A percentile compares a stretch with the other conserved stretches of the same genome.
phyloP scores from a whole-genome alignment of 2,113 vertebrate genomes.

The Ploceus nigricollis region DNA sequence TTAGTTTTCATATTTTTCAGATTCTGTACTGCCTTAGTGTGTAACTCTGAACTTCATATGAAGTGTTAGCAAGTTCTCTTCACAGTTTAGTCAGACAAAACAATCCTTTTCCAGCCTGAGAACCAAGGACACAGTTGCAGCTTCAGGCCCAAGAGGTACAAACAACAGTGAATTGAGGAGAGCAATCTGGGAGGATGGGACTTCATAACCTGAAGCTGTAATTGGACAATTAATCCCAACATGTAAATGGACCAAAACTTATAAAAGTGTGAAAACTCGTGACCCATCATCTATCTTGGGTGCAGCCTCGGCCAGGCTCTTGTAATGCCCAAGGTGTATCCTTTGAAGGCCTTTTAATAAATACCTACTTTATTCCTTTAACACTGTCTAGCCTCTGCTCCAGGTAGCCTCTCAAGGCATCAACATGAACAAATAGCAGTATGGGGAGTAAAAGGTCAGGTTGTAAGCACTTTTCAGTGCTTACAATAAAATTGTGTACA shows the following conservation, averaged over 20 bases:
- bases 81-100: neutral
- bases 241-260: neutral
- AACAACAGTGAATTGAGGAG: neutral
- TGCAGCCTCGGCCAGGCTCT: fast-evolving
- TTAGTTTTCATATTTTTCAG: neutral
- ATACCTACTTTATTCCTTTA: neutral
- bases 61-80: neutral
- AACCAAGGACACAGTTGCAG: neutral
- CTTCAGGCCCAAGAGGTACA: neutral
- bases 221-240: neutral
- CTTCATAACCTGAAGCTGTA: neutral
- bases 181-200: neutral
- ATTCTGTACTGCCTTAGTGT: neutral
- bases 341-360: neutral
- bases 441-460: neutral
- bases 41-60: neutral
- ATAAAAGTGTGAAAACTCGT: neutral
- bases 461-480: neutral
- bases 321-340: neutral
- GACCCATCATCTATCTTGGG: neutral
- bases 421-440: neutral
- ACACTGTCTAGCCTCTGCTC: neutral
- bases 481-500: neutral
- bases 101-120: neutral
- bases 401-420: neutral